Evolutionary conservation across 2,113 vertebrate species (phyloP).

Genomic region (Phalacrocorax brasilianus): DNA sequence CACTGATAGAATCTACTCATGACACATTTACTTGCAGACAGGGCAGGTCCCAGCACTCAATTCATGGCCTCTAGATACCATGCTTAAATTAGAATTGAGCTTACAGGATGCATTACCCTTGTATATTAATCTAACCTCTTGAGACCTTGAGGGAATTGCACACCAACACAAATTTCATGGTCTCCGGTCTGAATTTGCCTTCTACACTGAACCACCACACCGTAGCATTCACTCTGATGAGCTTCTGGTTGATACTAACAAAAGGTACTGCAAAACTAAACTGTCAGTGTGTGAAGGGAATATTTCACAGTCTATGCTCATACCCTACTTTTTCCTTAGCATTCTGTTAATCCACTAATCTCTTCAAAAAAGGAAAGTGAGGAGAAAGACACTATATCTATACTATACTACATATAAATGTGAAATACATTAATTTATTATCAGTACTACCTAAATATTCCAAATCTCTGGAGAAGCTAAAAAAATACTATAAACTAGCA

Average conservation of each 20-base stretch:
- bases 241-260: background rate
- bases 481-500: background rate
- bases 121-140: background rate
- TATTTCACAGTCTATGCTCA: background rate
- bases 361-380: background rate
- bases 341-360: background rate
- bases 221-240: background rate
- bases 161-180: background rate
- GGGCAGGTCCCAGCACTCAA: background rate
- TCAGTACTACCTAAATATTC: slow-evolving; percentile 45
- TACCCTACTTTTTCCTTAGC: background rate
- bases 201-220: background rate
- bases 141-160: background rate
- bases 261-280: background rate
- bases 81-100: background rate
- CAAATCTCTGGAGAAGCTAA: slow-evolving; percentile 24
- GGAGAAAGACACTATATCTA: background rate
- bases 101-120: background rate
- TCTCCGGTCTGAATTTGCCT: background rate
- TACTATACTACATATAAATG: background rate
- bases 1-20: background rate
- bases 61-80: background rate
- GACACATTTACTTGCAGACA: background rate
- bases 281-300: background rate
- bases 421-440: background rate